A percentile compares a stretch with the other conserved stretches of the same genome.
Evolutionary conservation across 2,888 invertebrate species (phyloP).

Genomic region (Muschampia plurimacula): DNA sequence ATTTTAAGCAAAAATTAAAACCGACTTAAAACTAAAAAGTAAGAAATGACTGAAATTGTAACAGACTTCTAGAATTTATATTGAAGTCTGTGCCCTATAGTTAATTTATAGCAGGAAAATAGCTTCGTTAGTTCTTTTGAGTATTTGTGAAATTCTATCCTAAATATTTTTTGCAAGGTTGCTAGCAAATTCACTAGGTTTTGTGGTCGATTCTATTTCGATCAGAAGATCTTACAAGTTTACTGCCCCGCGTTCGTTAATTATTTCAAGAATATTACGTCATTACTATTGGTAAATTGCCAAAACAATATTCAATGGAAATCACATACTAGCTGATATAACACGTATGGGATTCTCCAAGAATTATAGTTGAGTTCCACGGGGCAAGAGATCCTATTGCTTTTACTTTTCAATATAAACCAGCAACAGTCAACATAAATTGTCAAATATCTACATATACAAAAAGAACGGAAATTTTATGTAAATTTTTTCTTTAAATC

Average conservation of each 20-base stretch:
- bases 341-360: background rate
- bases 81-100: no score
- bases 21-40: no score
- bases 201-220: slow-evolving; percentile 7
- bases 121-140: background rate
- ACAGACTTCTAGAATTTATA: no score
- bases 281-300: slow-evolving; percentile 21
- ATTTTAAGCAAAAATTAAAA: no score
- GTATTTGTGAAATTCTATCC: slow-evolving; percentile 1
- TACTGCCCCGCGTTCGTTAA: slow-evolving; percentile 22
- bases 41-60: no score
- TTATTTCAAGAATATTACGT: slow-evolving; percentile 23
- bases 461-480: no score
- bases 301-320: slow-evolving; percentile 17
- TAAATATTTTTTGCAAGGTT: background rate
- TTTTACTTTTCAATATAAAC: background rate
- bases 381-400: background rate
- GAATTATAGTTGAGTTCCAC: background rate
- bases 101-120: no score
- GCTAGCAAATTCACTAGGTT: background rate
- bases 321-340: slow-evolving; percentile 10
- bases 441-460: no score
- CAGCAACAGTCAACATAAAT: background rate
- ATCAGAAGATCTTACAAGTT: slow-evolving; percentile 22
- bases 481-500: no score